Conservation (phyloP, 2,888 invertebrate species). For the Folsomia manolachei region DNA sequence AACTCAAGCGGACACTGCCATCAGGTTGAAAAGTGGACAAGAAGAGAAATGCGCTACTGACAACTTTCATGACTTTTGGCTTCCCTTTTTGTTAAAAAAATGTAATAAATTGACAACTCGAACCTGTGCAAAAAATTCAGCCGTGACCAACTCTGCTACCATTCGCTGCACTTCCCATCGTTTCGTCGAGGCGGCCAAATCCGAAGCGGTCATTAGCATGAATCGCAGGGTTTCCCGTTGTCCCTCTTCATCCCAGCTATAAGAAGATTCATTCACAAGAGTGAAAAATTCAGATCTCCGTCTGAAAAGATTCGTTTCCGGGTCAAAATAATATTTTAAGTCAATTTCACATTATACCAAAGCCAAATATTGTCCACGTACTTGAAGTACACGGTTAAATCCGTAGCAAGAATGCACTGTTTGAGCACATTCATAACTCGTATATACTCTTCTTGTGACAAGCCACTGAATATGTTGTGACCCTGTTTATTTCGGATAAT, state of each 20-base stretch:
- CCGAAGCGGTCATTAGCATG: conserved; percentile 61
- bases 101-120: background rate
- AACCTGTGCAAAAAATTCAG: conserved; percentile 84
- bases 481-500: conserved; percentile 54
- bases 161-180: conserved; percentile 61
- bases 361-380: too few species aligned
- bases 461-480: conserved; percentile 58
- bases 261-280: conserved; percentile 55
- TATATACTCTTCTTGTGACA: conserved; percentile 57
- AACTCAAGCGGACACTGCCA: too few species aligned
- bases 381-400: conserved; percentile 59
- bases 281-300: conserved; percentile 57
- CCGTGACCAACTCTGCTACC: conserved; percentile 84
- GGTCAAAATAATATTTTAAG: too few species aligned
- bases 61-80: too few species aligned
- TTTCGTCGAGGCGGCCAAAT: conserved; percentile 62
- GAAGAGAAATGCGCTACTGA: too few species aligned
- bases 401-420: conserved; percentile 59
- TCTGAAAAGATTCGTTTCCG: conserved; percentile 52
- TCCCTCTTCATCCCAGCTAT: conserved; percentile 55
- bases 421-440: conserved; percentile 59
- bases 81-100: too few species aligned
- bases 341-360: background rate
- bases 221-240: conserved; percentile 56
- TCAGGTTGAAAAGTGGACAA: too few species aligned